These are phyloP conservation scores for Corbicula japonica DNA, from an alignment of 2,888 invertebrate species.

Conservation along the genomic window DNA sequence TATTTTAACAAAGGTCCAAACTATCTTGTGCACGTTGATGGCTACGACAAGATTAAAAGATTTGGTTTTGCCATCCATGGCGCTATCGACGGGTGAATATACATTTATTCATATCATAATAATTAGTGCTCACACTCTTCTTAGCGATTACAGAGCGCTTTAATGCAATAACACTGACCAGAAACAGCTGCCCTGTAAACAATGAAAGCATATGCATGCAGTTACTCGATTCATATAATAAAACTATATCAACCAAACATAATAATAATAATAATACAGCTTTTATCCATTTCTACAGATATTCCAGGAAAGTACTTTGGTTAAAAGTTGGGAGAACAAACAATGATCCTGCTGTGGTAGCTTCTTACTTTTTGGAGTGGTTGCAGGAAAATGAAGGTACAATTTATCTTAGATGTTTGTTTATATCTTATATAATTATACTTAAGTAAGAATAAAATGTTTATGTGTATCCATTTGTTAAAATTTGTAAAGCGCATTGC, in stretches of 20 bases:
- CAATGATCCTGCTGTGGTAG: not conserved
- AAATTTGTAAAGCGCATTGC: not conserved
- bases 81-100: slow-evolving; percentile 15
- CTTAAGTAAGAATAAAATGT: not conserved
- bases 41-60: slow-evolving; percentile 6
- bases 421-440: not conserved
- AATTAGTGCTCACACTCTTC: too few relatives aligned
- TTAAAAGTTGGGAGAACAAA: not conserved
- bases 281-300: not conserved
- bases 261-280: too few relatives aligned
- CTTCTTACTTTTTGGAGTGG: not conserved
- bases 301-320: not conserved
- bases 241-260: too few relatives aligned
- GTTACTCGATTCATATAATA: too few relatives aligned
- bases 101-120: too few relatives aligned
- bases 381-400: not conserved
- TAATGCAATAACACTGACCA: too few relatives aligned
- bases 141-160: too few relatives aligned
- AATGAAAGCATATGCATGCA: too few relatives aligned
- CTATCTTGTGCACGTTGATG: slow-evolving; percentile 6
- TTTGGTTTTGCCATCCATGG: slow-evolving; percentile 16
- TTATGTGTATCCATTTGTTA: not conserved
- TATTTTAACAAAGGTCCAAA: slow-evolving; percentile 21
- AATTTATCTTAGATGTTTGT: not conserved
- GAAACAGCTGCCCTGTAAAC: too few relatives aligned